Evolutionary conservation across 2,888 invertebrate genomes (phyloP).

Genomic region (Tuberolachnus salignus): DNA sequence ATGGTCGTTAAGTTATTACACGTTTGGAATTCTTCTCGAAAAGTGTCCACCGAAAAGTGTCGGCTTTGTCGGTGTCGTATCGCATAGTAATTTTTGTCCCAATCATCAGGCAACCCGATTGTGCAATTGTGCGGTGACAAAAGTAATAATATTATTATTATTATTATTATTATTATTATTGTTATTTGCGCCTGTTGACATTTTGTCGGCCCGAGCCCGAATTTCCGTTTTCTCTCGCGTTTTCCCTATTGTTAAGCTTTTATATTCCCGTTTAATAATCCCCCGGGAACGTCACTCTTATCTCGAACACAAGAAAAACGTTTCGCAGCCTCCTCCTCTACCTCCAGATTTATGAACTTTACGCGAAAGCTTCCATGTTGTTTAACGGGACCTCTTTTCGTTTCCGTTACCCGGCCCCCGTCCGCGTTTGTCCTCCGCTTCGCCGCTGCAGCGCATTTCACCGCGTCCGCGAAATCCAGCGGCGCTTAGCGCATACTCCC

Average conservation of each 20-base stretch:
- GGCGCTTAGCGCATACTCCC: background rate
- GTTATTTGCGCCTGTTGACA: slow-evolving; percentile 1
- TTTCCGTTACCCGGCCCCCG: background rate
- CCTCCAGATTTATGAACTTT: slow-evolving; percentile 41
- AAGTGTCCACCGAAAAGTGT: too few relatives aligned
- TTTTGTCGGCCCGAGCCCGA: background rate
- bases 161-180: too few relatives aligned
- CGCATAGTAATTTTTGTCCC: too few relatives aligned
- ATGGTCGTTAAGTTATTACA: too few relatives aligned
- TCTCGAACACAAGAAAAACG: slow-evolving; percentile 36
- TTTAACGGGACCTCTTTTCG: slow-evolving; percentile 1
- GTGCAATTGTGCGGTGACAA: too few relatives aligned
- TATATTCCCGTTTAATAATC: slow-evolving; percentile 33
- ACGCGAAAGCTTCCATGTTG: slow-evolving; percentile 2
- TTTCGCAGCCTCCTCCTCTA: slow-evolving; percentile 2
- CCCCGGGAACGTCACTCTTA: slow-evolving; percentile 35
- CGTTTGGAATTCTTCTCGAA: too few relatives aligned
- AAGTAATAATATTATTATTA: too few relatives aligned
- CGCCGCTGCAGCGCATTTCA: background rate
- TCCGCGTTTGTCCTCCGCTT: background rate
- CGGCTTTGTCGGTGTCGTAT: too few relatives aligned
- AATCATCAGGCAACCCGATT: too few relatives aligned
- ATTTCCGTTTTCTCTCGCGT: slow-evolving; percentile 7
- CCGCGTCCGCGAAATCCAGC: background rate
- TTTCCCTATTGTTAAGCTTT: background rate